Conservation (phyloP, 2,888 invertebrate species). For the Gryllus longicercus region DNA sequence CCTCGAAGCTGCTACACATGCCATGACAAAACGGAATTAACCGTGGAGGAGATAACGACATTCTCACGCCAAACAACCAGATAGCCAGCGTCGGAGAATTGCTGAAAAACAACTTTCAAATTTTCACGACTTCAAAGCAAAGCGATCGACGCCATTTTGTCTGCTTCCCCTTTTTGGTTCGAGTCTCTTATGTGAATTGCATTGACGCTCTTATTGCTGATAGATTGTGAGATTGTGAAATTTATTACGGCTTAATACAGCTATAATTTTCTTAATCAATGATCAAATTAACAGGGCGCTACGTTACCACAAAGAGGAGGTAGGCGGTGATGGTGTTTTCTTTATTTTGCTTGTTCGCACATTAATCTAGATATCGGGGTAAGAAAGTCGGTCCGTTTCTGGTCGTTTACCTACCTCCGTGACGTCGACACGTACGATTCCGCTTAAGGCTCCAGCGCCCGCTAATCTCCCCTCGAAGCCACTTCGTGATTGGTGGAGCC, state of each 20-base stretch:
- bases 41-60: too few relatives aligned
- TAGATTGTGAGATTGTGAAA: slow-evolving; percentile 5
- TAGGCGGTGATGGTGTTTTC: not conserved
- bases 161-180: not conserved
- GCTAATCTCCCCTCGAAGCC: not conserved
- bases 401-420: not conserved
- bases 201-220: not conserved
- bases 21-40: too few relatives aligned
- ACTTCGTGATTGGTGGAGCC: not conserved
- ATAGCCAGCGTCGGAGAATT: too few relatives aligned
- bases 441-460: not conserved
- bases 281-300: slow-evolving; percentile 17
- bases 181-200: not conserved
- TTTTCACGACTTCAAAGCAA: too few relatives aligned
- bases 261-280: slow-evolving; percentile 17
- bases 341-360: not conserved
- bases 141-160: not conserved
- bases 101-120: too few relatives aligned
- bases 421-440: not conserved
- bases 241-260: slow-evolving; percentile 7
- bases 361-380: not conserved
- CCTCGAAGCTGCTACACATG: too few relatives aligned
- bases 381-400: not conserved
- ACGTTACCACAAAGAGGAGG: not conserved
- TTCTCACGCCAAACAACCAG: too few relatives aligned